phyloP scores from a whole-genome alignment of 2,888 invertebrate species.

The Adela reaumurella region DNA sequence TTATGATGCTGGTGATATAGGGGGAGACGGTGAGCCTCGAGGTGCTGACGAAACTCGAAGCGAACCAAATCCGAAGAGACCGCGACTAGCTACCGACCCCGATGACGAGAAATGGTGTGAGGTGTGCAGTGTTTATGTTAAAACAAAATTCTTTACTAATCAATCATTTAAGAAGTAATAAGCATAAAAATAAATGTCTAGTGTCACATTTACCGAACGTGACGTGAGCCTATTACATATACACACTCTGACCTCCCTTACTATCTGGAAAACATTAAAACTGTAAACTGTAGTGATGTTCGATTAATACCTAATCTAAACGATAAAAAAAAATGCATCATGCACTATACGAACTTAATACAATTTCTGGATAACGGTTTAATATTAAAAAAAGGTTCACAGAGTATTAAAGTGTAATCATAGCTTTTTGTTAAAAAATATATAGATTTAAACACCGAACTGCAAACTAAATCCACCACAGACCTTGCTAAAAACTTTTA shows the following conservation, averaged over 20 bases:
- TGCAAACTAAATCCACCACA: constrained; percentile 17
- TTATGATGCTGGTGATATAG: too few relatives aligned
- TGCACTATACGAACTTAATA: constrained; percentile 18
- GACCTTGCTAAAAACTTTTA: constrained; percentile 27
- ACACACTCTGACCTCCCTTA: constrained; percentile 11
- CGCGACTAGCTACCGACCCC: too few relatives aligned
- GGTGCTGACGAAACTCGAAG: too few relatives aligned
- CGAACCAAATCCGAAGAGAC: too few relatives aligned
- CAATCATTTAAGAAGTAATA: too few relatives aligned
- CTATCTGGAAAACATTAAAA: constrained; percentile 4
- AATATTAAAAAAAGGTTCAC: constrained; percentile 18
- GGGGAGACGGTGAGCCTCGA: too few relatives aligned
- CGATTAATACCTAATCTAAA: constrained; percentile 16
- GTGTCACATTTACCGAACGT: too few relatives aligned
- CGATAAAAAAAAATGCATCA: constrained; percentile 16
- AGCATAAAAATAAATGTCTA: too few relatives aligned
- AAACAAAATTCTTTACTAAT: too few relatives aligned
- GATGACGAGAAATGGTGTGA: too few relatives aligned
- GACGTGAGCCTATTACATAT: too few relatives aligned
- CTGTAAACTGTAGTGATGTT: constrained; percentile 1
- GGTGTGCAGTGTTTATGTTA: too few relatives aligned
- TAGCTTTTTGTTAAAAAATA: constrained; percentile 23
- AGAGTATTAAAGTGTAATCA: constrained; percentile 24
- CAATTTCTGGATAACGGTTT: constrained; percentile 16
- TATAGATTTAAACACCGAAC: constrained; percentile 25